Percentiles rank a stretch among this genome's conserved stretches.
These are phyloP conservation scores for Uria aalge DNA, from an alignment of 2,113 vertebrate genomes.

Conservation along the genomic window DNA sequence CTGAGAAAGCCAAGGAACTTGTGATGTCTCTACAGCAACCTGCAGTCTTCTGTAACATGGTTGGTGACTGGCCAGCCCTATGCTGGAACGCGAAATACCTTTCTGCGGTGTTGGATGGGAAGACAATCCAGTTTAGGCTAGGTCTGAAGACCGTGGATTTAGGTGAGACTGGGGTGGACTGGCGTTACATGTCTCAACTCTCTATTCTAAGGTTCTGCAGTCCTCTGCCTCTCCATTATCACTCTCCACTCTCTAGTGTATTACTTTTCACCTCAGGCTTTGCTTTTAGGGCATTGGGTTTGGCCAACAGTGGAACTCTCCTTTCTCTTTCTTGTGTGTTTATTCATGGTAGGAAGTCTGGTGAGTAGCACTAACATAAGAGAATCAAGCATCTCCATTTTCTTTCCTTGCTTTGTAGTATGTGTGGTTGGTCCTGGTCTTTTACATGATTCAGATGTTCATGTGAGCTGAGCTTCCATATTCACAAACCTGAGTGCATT, in stretches of 20 bases:
- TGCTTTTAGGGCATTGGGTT: background rate
- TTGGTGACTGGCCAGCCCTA: constrained; percentile 83
- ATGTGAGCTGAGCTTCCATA: background rate
- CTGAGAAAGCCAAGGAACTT: constrained; percentile 80
- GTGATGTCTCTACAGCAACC: constrained; percentile 83
- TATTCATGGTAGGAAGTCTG: background rate
- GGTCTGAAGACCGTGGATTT: constrained; percentile 73
- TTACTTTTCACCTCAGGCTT: background rate
- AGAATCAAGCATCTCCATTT: background rate
- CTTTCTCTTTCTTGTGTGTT: background rate
- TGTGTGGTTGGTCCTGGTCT: background rate
- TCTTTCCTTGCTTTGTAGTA: background rate
- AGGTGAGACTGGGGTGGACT: constrained; percentile 69
- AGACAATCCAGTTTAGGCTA: constrained; percentile 83
- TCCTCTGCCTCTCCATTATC: background rate
- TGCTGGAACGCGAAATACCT: constrained; percentile 83
- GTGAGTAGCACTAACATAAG: background rate
- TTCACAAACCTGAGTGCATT: background rate
- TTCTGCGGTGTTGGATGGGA: constrained; percentile 73
- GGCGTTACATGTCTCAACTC: background rate
- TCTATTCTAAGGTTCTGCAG: background rate
- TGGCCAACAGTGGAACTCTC: background rate
- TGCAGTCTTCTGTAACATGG: constrained; percentile 88
- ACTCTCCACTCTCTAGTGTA: background rate
- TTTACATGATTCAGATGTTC: background rate